Evolutionary conservation across 2,888 invertebrate species (phyloP), one percentile per base, ranked within the genome.

Genomic region (Stenchaetothrips biformis): DNA sequence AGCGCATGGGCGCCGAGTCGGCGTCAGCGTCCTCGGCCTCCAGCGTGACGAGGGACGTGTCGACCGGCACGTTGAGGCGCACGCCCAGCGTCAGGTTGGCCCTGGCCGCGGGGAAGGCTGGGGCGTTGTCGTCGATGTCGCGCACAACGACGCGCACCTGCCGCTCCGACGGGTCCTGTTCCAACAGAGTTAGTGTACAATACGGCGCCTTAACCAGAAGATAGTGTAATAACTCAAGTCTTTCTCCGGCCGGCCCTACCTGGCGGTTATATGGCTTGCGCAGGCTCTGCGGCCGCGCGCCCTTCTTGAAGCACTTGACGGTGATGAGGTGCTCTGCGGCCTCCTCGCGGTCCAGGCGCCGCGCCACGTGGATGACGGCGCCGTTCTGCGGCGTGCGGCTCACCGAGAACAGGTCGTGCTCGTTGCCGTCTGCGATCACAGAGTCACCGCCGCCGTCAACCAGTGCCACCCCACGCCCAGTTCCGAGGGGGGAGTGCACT

Each of bases 111-210:
- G 67, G 21, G 67, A 74, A 74, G 21, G 67, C 25, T 7, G 94
- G 94, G 59, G 91, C 86, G 85, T 94, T 94, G 83, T 94, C 94
- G 83, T 94, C 94, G 25, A 93, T 89, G 83, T 94, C 94, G 2
- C 90, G 82, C 0, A 94, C 87, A 84, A 89, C 90, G 2, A 94
- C 88, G 0, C 90, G 84, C 0, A 94, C 87, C 85, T 92, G 91
- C 6, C 91, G 88, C 86, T 93, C 92, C 0, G 92, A 91, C 0
- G 91, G 90, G 84, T 94, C 93, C 87, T 92, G 88, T 1, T 37
- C 37, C 37, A 37, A 37, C 37, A 37, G 37, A 2, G 37, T 37
- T 4, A 37, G 37, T 37, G 4, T 37, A 37, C 37, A 37, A 1
- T 78, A 13, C 25, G 1, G 27, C 13, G 79, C 25, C 1, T 78